These are phyloP conservation scores for Oscheius sp. DNA, from an alignment of 2,888 invertebrate genomes.

Conservation along the genomic window DNA sequence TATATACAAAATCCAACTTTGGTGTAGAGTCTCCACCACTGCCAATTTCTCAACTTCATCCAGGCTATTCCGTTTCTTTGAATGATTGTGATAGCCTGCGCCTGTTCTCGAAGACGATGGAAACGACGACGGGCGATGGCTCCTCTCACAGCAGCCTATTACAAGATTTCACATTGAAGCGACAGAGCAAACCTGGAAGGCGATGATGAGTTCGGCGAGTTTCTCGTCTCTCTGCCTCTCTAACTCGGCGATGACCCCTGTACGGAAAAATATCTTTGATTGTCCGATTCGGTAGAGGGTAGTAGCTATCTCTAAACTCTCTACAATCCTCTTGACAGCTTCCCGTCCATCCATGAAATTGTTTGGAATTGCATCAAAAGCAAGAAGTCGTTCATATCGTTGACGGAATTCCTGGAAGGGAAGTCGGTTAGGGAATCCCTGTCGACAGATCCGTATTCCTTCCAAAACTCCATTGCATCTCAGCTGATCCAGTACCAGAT, in stretches of 20 bases:
- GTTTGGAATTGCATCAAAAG: conserved; percentile 98
- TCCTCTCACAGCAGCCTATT: conserved; percentile 94
- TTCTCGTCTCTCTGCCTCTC: conserved; percentile 94
- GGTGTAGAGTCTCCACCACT: conserved; percentile 99
- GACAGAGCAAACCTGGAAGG: conserved; percentile 79
- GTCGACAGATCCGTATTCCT: conserved; percentile 98
- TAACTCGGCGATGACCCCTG: conserved; percentile 95
- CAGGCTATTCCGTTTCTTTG: conserved; percentile 98
- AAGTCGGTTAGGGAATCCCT: conserved; percentile 98
- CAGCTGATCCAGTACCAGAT: conserved; percentile 95
- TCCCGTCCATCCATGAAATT: conserved; percentile 99
- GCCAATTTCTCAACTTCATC: conserved; percentile 96
- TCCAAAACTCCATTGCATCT: conserved; percentile 98
- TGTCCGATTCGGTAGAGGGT: conserved; percentile 96
- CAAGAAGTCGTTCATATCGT: conserved; percentile 89
- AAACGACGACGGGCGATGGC: conserved; percentile 86
- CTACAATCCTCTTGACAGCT: conserved; percentile 84
- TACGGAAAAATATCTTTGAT: conserved; percentile 99
- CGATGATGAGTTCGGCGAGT: conserved; percentile 94
- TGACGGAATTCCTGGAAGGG: conserved; percentile 94
- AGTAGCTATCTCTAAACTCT: conserved; percentile 90
- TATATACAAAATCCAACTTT: conserved; percentile 75
- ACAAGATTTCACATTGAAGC: neutral
- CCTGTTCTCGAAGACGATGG: conserved; percentile 90
- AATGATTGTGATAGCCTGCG: conserved; percentile 96